Percentiles rank a stretch among this genome's conserved stretches.
phyloP scores from a whole-genome alignment of 2,797 vertebrate species.

The Babyrousa celebensis region DNA sequence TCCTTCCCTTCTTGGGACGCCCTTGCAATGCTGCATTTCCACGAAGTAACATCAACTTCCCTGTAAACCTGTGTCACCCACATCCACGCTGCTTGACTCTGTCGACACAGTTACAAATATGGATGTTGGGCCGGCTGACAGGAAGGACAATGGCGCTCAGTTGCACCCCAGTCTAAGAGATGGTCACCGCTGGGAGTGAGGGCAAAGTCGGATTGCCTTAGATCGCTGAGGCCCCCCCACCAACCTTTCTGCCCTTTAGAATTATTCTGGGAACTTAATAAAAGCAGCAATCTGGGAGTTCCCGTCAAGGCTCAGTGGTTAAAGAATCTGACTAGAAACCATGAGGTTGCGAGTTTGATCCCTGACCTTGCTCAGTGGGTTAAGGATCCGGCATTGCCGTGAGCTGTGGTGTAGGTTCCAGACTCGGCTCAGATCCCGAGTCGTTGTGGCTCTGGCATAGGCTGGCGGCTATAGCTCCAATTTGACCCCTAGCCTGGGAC shows the following conservation, averaged over 20 bases:
- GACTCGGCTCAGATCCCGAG: no score
- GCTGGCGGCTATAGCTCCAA: no score
- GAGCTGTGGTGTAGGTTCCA: no score
- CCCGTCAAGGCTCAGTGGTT: no score
- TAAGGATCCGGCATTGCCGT: no score
- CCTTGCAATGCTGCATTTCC: neutral
- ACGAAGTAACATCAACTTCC: neutral
- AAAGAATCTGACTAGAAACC: no score
- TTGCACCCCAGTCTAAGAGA: rapidly evolving
- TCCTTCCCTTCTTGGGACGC: slow-evolving; percentile 8
- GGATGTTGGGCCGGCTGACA: neutral
- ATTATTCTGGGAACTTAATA: neutral
- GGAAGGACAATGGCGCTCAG: neutral
- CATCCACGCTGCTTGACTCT: neutral
- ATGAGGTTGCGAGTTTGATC: no score
- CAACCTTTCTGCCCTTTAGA: no score
- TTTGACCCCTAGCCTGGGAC: no score
- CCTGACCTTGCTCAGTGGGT: no score
- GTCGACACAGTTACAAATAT: rapidly evolving
- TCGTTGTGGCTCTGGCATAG: no score
- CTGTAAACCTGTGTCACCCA: neutral
- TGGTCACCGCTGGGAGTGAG: rapidly evolving
- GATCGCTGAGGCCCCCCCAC: neutral
- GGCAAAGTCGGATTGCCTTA: neutral
- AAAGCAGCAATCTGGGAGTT: no score